Evolutionary conservation across 2,797 vertebrate genomes (phyloP).

Genomic region (Sylvia borin): DNA sequence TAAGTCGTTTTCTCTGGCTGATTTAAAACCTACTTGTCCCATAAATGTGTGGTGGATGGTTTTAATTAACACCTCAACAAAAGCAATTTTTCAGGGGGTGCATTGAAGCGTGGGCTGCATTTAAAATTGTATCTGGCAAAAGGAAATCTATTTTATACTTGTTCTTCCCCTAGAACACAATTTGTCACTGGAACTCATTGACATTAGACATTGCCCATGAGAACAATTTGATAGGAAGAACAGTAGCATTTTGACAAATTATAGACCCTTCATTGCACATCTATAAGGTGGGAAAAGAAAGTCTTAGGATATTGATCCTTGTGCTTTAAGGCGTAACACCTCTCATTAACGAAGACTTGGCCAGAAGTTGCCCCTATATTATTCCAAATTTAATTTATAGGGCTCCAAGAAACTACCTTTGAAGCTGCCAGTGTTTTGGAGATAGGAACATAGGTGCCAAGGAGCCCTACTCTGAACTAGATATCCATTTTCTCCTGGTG

Average conservation of each 20-base stretch:
- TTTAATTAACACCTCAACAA: conserved; percentile 68
- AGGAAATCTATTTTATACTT: neutral
- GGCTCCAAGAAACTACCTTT: neutral
- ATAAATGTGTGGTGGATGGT: conserved; percentile 41
- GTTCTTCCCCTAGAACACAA: neutral
- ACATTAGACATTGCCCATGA: neutral
- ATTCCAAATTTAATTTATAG: neutral
- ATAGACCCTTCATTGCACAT: neutral
- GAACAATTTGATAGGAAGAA: neutral
- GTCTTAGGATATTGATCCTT: neutral
- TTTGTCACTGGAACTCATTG: neutral
- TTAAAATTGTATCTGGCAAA: conserved; percentile 26
- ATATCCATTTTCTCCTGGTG: neutral
- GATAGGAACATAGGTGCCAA: neutral
- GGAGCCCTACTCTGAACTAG: neutral
- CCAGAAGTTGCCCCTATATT: neutral
- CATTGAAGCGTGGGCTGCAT: neutral
- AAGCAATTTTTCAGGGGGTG: conserved; percentile 9
- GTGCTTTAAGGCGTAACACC: neutral
- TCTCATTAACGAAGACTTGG: neutral
- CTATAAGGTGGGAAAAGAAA: neutral
- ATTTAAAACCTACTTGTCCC: conserved; percentile 49
- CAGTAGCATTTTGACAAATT: neutral
- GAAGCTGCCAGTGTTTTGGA: neutral
- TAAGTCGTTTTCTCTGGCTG: conserved; percentile 22